Conservation (phyloP, 2,888 invertebrate species). For the Mimachlamys varia region DNA sequence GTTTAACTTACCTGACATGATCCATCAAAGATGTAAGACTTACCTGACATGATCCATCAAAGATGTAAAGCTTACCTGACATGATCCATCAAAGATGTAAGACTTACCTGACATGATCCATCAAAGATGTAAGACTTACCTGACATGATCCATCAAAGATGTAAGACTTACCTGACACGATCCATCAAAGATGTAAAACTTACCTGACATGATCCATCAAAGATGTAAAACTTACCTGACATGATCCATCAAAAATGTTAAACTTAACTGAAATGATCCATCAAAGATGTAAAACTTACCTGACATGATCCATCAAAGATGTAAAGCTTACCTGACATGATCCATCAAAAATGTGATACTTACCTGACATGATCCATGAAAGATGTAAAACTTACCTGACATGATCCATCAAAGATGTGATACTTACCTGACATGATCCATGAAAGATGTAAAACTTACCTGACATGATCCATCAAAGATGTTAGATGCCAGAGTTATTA, state of each 20-base stretch:
- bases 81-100: too few relatives aligned
- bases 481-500: conserved; percentile 72
- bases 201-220: too few relatives aligned
- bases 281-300: conserved; percentile 57
- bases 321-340: conserved; percentile 71
- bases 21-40: conserved; percentile 5
- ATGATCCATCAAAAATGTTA: conserved; percentile 74
- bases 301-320: conserved; percentile 75
- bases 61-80: too few relatives aligned
- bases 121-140: conserved; percentile 75
- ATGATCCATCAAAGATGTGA: conserved; percentile 73
- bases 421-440: conserved; percentile 72
- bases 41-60: conserved; percentile 74
- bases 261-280: too few relatives aligned
- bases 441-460: conserved; percentile 61
- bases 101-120: conserved; percentile 72
- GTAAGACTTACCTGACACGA: conserved; percentile 69
- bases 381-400: conserved; percentile 63
- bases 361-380: too few relatives aligned
- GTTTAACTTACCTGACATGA: too few relatives aligned
- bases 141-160: too few relatives aligned
- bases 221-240: conserved; percentile 63
- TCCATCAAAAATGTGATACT: conserved; percentile 74
- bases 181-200: conserved; percentile 74
- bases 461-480: conserved; percentile 75